Percentiles rank a stretch among this genome's conserved stretches.
Evolutionary conservation across 1,140 invertebrate genomes (phyloP).

Genomic region (Forficula auricularia): DNA sequence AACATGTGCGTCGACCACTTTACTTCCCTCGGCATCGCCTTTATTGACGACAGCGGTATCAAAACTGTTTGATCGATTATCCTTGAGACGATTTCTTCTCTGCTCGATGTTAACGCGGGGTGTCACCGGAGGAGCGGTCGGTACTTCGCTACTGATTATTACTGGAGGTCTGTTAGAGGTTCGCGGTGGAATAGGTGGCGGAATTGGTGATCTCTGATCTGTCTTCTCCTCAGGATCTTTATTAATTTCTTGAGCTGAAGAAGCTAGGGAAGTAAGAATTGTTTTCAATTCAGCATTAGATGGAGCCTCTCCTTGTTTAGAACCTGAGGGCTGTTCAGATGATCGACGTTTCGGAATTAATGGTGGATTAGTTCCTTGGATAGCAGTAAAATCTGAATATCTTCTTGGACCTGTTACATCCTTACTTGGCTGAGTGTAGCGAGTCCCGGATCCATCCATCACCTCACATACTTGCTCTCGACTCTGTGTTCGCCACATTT

Average conservation of each 20-base stretch:
- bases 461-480: conserved; percentile 62
- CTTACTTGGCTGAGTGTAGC: conserved; percentile 20
- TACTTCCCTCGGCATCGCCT: conserved; percentile 23
- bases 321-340: conserved; percentile 34
- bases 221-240: conserved; percentile 14
- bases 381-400: conserved; percentile 50
- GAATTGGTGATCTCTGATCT: conserved; percentile 6
- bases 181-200: conserved; percentile 9
- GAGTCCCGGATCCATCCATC: conserved; percentile 44
- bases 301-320: no score
- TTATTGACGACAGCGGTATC: conserved; percentile 43
- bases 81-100: conserved; percentile 35
- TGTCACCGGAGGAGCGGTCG: conserved; percentile 5
- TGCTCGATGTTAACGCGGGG: conserved; percentile 24
- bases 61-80: conserved; percentile 58
- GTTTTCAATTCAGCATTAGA: conserved; percentile 54
- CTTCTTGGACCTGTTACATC: conserved; percentile 29
- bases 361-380: conserved; percentile 31
- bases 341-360: conserved; percentile 33
- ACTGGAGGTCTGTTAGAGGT: not conserved
- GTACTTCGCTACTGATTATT: conserved; percentile 15
- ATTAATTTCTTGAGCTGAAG: conserved; percentile 60
- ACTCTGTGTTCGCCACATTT: conserved; percentile 54
- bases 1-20: conserved; percentile 55
- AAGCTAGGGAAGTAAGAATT: conserved; percentile 59